These are phyloP conservation scores for Fratercula arctica DNA, from an alignment of 2,797 vertebrate species.

Conservation along the genomic window DNA sequence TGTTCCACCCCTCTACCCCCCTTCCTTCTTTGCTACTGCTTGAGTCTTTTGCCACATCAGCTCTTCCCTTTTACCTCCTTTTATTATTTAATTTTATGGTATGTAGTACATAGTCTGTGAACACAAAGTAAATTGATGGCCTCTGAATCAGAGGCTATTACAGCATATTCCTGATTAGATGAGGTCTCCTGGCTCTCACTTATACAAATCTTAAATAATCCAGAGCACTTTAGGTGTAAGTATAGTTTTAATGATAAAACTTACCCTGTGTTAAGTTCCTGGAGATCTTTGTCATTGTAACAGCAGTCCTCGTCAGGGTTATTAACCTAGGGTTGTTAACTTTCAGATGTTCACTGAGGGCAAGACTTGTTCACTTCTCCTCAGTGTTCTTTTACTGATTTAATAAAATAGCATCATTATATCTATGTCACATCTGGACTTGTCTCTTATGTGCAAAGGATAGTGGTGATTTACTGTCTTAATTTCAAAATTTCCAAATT, in stretches of 20 bases:
- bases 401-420: not conserved
- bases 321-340: not conserved
- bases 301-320: not conserved
- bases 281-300: not conserved
- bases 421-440: not conserved
- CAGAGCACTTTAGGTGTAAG: not conserved
- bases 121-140: not conserved
- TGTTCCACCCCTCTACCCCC: not conserved
- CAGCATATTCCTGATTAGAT: not conserved
- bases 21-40: not conserved
- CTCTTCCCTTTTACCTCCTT: not conserved
- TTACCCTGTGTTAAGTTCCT: not conserved
- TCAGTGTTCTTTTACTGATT: not conserved
- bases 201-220: not conserved
- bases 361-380: not conserved
- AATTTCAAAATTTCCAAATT: not conserved
- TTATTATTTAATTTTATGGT: not conserved
- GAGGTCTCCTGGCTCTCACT: not conserved
- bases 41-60: not conserved
- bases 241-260: not conserved
- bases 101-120: not conserved
- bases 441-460: not conserved
- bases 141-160: not conserved
- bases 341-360: not conserved
- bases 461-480: not conserved